Percentiles rank a stretch among this genome's conserved stretches.
Conservation (phyloP, 1,140 invertebrate species). For the Telenomus remus region DNA sequence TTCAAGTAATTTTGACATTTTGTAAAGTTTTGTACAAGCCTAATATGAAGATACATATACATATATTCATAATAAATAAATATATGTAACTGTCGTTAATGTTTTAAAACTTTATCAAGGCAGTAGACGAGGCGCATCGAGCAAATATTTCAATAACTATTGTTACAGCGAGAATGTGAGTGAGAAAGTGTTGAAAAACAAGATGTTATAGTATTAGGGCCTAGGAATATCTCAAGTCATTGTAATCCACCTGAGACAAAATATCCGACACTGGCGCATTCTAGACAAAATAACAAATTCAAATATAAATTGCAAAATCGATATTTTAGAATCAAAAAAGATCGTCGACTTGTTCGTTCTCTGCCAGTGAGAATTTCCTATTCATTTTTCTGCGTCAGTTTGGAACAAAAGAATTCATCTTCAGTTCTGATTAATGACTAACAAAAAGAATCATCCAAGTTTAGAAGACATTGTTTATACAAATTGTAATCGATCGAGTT, state of each 20-base stretch:
- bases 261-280: neutral
- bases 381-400: neutral
- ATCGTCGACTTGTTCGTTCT: too few relatives aligned
- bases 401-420: too few relatives aligned
- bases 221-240: slow-evolving; percentile 42
- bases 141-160: slow-evolving; percentile 49
- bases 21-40: too few relatives aligned
- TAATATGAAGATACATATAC: slow-evolving; percentile 28
- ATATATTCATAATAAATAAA: slow-evolving; percentile 50
- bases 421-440: too few relatives aligned
- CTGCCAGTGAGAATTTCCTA: neutral
- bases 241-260: slow-evolving; percentile 39
- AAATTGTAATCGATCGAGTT: too few relatives aligned
- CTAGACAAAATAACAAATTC: too few relatives aligned
- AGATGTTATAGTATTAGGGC: slow-evolving; percentile 50
- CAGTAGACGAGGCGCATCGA: slow-evolving; percentile 46
- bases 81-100: slow-evolving; percentile 67
- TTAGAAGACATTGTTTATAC: too few relatives aligned
- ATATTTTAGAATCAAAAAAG: too few relatives aligned
- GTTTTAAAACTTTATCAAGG: slow-evolving; percentile 71
- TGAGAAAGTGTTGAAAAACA: slow-evolving; percentile 17
- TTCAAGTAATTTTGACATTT: too few relatives aligned
- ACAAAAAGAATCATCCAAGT: too few relatives aligned
- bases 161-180: slow-evolving; percentile 38
- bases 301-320: too few relatives aligned